These are phyloP conservation scores for Troides aeacus DNA, from an alignment of 2,888 invertebrate genomes.

Conservation along the genomic window DNA sequence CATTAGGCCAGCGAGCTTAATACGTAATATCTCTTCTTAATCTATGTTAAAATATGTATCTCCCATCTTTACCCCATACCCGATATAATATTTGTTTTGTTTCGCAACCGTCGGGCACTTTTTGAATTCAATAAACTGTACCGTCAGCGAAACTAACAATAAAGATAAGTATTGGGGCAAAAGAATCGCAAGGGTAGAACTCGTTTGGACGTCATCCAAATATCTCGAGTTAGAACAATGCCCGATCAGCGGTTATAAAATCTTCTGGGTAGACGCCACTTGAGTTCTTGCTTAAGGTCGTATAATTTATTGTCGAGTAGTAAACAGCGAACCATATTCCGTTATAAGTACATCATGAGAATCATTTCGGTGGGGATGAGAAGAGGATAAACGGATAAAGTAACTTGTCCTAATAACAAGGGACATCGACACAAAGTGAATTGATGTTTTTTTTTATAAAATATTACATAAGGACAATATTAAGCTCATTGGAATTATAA, in stretches of 20 bases:
- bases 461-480: too few species aligned
- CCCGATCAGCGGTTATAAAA: conserved; percentile 28
- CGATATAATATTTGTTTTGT: not conserved
- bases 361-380: too few species aligned
- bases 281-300: conserved; percentile 5
- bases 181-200: conserved; percentile 7
- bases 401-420: too few species aligned
- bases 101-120: not conserved
- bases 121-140: conserved; percentile 18
- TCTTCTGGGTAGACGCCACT: conserved; percentile 17
- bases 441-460: too few species aligned
- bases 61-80: not conserved
- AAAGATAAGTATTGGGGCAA: conserved; percentile 26
- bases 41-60: too few species aligned
- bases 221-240: conserved; percentile 22
- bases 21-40: too few species aligned
- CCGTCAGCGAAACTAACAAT: conserved; percentile 23
- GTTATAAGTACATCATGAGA: not conserved
- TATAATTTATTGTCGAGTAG: conserved; percentile 9
- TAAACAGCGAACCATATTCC: conserved; percentile 5
- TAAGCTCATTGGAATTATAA: too few species aligned
- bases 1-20: too few species aligned
- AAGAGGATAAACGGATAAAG: too few species aligned
- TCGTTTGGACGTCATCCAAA: conserved; percentile 27
- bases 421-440: too few species aligned